Conservation (phyloP, 2,888 invertebrate species). For the Altica lythri region DNA sequence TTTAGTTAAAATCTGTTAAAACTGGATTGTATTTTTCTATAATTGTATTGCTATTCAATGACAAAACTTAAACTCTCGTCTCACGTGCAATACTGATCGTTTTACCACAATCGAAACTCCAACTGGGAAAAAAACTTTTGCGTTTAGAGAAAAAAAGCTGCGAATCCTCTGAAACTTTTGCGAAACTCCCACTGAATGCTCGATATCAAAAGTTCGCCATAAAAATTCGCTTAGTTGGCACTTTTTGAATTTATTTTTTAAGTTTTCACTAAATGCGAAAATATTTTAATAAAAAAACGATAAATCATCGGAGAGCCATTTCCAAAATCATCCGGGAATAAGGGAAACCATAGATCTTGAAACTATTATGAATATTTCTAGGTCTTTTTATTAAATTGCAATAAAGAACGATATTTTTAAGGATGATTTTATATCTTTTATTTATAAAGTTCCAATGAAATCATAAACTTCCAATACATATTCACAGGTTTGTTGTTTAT, state of each 20-base stretch:
- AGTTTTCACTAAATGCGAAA: conserved; percentile 28
- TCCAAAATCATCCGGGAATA: conserved; percentile 19
- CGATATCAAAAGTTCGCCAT: conserved; percentile 14
- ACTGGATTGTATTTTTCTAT: no score
- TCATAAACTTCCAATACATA: no score
- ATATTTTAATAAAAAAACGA: conserved; percentile 30
- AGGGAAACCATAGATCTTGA: conserved; percentile 8
- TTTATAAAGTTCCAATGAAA: no score
- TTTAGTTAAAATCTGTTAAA: no score
- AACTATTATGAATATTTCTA: conserved; percentile 15
- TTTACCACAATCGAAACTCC: conserved; percentile 4
- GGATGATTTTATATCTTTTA: no score
- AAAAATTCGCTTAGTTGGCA: conserved; percentile 23
- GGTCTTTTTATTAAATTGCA: neutral
- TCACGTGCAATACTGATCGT: neutral
- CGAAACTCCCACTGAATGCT: conserved; percentile 10
- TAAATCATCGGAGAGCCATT: conserved; percentile 28
- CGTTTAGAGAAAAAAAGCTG: neutral
- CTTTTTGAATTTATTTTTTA: conserved; percentile 28
- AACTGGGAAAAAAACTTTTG: conserved; percentile 5
- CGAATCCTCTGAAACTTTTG: conserved; percentile 9
- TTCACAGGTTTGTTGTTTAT: no score
- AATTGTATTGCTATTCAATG: no score
- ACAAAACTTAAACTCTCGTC: neutral
- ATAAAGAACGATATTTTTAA: no score